Conservation (phyloP, 1,140 invertebrate genomes). For the Pentalonia nigronervosa region DNA sequence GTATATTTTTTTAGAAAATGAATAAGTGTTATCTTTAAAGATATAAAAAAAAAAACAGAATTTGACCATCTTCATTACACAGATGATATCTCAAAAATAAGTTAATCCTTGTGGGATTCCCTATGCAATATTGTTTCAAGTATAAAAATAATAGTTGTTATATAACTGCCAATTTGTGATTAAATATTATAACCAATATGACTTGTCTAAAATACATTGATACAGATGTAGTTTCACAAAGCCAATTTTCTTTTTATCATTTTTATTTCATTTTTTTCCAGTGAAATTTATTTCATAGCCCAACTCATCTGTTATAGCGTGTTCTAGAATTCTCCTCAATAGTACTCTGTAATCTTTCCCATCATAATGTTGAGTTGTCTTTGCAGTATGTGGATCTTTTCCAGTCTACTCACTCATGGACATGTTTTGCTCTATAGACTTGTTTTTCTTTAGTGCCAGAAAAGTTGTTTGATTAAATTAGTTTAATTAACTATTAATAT, state of each 20-base stretch:
- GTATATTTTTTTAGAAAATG: too few relatives aligned
- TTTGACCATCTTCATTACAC: too few relatives aligned
- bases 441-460: too few relatives aligned
- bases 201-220: constrained; percentile 1
- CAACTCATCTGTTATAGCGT: neutral
- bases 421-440: too few relatives aligned
- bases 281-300: neutral
- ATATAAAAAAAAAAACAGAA: too few relatives aligned
- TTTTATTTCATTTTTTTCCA: neutral
- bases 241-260: neutral
- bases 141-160: neutral
- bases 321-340: neutral
- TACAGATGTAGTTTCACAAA: neutral
- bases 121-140: neutral
- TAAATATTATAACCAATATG: neutral
- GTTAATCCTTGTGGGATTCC: too few relatives aligned
- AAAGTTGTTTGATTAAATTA: too few relatives aligned
- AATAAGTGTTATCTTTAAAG: too few relatives aligned
- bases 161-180: neutral
- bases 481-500: too few relatives aligned
- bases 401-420: too few relatives aligned
- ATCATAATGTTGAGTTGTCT: neutral
- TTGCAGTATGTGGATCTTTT: too few relatives aligned
- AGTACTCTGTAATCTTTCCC: neutral
- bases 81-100: too few relatives aligned